Percentiles rank a stretch among this genome's conserved stretches.
Conservation (phyloP, 2,797 vertebrate species). For the Rhynchonycteris naso region DNA sequence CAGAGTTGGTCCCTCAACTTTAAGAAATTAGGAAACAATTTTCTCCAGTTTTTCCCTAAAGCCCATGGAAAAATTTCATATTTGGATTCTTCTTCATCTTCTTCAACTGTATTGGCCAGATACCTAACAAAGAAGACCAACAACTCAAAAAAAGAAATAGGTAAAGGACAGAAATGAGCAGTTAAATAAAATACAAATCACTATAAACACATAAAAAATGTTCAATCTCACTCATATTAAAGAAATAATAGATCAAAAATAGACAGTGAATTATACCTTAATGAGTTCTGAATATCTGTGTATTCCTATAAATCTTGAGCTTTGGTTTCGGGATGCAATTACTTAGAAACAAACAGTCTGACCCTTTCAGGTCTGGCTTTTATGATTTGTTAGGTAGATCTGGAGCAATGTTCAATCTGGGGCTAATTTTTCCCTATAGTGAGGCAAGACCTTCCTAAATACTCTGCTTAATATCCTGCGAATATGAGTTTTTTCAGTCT, state of each 20-base stretch:
- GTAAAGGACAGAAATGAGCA: slow-evolving; percentile 47
- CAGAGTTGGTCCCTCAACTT: slow-evolving; percentile 94
- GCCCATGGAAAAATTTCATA: slow-evolving; percentile 99
- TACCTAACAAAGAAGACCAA: slow-evolving; percentile 88
- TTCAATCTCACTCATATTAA: slow-evolving; percentile 33
- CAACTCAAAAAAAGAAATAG: slow-evolving; percentile 61
- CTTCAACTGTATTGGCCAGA: slow-evolving; percentile 98
- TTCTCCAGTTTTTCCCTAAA: slow-evolving; percentile 95
- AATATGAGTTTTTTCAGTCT: slow-evolving; percentile 1
- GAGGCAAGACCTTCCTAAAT: neutral
- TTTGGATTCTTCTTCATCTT: slow-evolving; percentile 95
- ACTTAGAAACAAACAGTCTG: slow-evolving; percentile 19
- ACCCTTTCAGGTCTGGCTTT: slow-evolving; percentile 39
- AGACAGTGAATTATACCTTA: slow-evolving; percentile 37
- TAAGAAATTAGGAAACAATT: slow-evolving; percentile 92
- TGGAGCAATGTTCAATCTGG: slow-evolving; percentile 28
- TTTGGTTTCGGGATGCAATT: slow-evolving; percentile 46
- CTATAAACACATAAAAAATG: slow-evolving; percentile 43
- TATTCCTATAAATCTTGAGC: slow-evolving; percentile 42
- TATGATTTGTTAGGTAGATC: slow-evolving; percentile 19
- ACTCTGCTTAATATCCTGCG: neutral
- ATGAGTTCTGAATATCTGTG: slow-evolving; percentile 29
- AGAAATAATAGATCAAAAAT: slow-evolving; percentile 45
- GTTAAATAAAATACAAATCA: neutral
- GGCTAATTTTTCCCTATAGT: neutral